These are phyloP conservation scores for Drosophila nikananu DNA, from an alignment of 1,140 invertebrate genomes.

Conservation along the genomic window DNA sequence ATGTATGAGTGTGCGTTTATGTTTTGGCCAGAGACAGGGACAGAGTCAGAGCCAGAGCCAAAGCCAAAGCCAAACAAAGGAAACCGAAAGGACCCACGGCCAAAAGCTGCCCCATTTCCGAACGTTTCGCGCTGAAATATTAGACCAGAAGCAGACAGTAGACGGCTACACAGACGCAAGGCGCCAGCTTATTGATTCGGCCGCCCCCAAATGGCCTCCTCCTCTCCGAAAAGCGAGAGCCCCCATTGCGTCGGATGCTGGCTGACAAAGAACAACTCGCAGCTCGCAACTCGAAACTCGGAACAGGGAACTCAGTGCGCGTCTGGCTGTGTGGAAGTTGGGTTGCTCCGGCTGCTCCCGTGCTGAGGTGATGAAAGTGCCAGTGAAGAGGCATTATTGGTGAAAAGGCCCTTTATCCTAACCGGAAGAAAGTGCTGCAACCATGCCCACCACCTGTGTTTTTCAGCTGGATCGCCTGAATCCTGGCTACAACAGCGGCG, in stretches of 20 bases:
- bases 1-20: slow-evolving; percentile 5
- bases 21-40: slow-evolving; percentile 11
- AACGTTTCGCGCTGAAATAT: slow-evolving; percentile 68
- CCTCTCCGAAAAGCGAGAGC: slow-evolving; percentile 56
- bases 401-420: neutral
- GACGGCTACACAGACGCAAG: slow-evolving; percentile 78
- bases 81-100: slow-evolving; percentile 61
- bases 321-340: slow-evolving; percentile 76
- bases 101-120: slow-evolving; percentile 64
- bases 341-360: slow-evolving; percentile 38
- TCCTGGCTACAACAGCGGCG: slow-evolving; percentile 78
- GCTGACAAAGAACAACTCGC: slow-evolving; percentile 23
- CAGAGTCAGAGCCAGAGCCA: neutral
- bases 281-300: slow-evolving; percentile 13
- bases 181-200: slow-evolving; percentile 84
- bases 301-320: slow-evolving; percentile 62
- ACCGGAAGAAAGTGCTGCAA: slow-evolving; percentile 15
- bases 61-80: slow-evolving; percentile 56
- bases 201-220: slow-evolving; percentile 15
- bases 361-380: slow-evolving; percentile 11
- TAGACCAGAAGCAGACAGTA: slow-evolving; percentile 80
- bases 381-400: slow-evolving; percentile 6
- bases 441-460: slow-evolving; percentile 80
- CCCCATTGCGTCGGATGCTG: slow-evolving; percentile 61
- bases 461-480: slow-evolving; percentile 82